These are phyloP conservation scores for Eupeodes latifasciatus DNA, from an alignment of 2,888 invertebrate genomes.

Conservation along the genomic window DNA sequence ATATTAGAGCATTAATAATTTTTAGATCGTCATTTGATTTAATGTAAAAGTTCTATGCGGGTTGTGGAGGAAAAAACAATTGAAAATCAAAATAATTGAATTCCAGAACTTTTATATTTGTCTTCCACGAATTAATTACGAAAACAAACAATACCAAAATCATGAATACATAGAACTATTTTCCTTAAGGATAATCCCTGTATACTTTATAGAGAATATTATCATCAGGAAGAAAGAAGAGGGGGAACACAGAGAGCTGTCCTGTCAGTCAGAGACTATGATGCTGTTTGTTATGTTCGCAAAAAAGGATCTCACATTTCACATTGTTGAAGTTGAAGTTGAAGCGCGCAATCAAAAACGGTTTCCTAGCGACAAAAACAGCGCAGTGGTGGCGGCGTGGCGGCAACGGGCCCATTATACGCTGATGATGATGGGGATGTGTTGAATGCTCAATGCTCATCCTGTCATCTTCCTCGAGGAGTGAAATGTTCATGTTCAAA, in stretches of 20 bases:
- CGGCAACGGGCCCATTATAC: not conserved
- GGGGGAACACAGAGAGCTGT: conserved; percentile 49
- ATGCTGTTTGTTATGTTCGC: conserved; percentile 55
- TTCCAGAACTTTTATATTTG: conserved; percentile 18
- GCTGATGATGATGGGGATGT: not conserved
- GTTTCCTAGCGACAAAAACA: conserved; percentile 57
- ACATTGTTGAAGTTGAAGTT: conserved; percentile 31
- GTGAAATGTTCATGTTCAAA: conserved; percentile 33
- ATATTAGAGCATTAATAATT: conserved; percentile 15
- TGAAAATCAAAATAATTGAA: not conserved
- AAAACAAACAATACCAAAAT: conserved; percentile 39
- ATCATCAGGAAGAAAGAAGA: not conserved
- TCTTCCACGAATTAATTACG: conserved; percentile 47
- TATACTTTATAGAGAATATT: not conserved
- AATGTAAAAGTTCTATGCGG: not conserved
- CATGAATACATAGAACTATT: conserved; percentile 3
- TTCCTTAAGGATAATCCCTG: conserved; percentile 62
- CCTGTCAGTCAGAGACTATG: conserved; percentile 8
- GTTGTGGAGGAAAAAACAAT: conserved; percentile 10
- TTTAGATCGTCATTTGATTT: conserved; percentile 45
- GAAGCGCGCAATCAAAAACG: conserved; percentile 69
- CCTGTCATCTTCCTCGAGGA: not conserved
- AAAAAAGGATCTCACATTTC: conserved; percentile 63
- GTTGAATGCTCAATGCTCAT: conserved; percentile 9
- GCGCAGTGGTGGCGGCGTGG: no score